Conservation (phyloP, 2,888 invertebrate genomes). For the Tinea semifulvella region DNA sequence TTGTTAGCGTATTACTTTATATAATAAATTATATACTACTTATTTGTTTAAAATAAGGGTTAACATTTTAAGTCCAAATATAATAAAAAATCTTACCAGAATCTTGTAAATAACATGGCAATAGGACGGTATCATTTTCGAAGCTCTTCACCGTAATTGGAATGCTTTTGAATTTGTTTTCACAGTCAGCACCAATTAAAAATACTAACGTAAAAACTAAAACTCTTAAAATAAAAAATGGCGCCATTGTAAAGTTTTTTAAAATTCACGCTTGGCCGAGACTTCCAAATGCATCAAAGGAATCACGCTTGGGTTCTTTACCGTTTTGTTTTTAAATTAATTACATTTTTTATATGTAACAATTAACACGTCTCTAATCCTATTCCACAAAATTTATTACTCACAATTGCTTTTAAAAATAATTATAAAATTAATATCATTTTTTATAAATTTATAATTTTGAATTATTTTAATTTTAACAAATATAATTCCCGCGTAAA, state of each 20-base stretch:
- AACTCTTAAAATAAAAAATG: no score
- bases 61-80: no score
- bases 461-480: constrained; percentile 16
- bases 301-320: constrained; percentile 28
- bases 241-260: not conserved
- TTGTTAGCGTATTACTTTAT: no score
- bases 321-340: not conserved
- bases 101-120: constrained; percentile 80
- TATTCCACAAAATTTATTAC: no score
- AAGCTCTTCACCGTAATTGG: constrained; percentile 79
- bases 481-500: constrained; percentile 20
- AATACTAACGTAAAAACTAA: not conserved
- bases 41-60: no score
- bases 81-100: constrained; percentile 52
- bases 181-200: constrained; percentile 28
- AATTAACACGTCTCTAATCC: no score
- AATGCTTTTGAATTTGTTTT: constrained; percentile 70
- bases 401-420: no score
- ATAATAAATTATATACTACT: no score
- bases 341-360: not conserved
- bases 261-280: constrained; percentile 1
- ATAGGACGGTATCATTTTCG: constrained; percentile 78
- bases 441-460: not conserved
- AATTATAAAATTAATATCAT: constrained; percentile 5
- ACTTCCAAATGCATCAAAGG: constrained; percentile 21